Percentiles rank a stretch among this genome's conserved stretches.
Evolutionary conservation across 2,113 vertebrate genomes (phyloP).

Genomic region (Mionectes macconnelli): DNA sequence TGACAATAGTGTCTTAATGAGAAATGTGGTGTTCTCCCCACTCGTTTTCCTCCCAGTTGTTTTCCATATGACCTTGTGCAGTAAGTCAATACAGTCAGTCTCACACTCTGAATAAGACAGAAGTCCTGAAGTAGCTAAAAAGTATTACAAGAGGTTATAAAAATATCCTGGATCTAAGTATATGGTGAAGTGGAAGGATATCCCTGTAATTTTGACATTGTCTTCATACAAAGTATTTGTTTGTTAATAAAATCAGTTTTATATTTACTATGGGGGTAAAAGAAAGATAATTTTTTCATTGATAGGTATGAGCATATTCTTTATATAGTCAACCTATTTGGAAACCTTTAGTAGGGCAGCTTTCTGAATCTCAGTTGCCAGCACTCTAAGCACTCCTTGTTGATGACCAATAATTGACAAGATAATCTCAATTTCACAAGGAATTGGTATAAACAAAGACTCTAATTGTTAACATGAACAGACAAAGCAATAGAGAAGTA

Average conservation of each 20-base stretch:
- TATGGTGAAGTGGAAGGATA: neutral
- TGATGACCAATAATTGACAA: neutral
- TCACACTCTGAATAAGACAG: neutral
- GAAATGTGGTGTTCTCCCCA: neutral
- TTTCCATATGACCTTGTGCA: neutral
- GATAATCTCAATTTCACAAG: neutral
- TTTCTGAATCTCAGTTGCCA: neutral
- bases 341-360: neutral
- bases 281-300: neutral
- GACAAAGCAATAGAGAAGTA: neutral
- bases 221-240: neutral
- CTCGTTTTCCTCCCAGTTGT: neutral
- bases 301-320: neutral
- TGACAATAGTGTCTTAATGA: neutral
- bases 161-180: neutral
- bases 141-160: neutral
- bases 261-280: neutral
- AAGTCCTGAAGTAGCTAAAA: neutral
- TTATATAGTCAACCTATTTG: neutral
- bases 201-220: neutral
- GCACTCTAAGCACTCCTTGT: neutral
- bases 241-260: neutral
- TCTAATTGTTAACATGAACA: neutral
- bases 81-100: neutral
- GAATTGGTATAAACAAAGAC: neutral